Evolutionary conservation across 1,140 invertebrate species (phyloP), one percentile per base, ranked within the genome.

Genomic region (Ips typographus): DNA sequence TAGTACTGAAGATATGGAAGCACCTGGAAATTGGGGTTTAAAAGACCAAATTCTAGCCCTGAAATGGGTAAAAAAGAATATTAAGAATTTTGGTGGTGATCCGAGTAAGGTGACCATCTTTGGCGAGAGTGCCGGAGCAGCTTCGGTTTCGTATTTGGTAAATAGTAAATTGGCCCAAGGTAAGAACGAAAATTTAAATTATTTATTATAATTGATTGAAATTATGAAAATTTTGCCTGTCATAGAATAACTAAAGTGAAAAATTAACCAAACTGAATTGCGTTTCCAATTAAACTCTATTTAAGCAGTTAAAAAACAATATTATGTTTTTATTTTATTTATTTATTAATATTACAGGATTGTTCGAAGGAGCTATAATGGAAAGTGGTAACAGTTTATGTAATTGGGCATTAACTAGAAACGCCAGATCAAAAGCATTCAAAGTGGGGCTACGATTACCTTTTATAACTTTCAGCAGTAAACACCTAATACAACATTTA

Each of bases 11-110:
- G 70, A 74, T 57, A 57, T 59, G 47, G 40, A 59, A n/a, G 65
- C 70, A 74, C 76, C 88, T 57, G 77, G 84, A 71, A 77, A 85
- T 79, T 82, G 73, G 65, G 84, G 81, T 0, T 53, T 85, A 6
- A 74, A 83, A 63, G 84, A 86, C 71, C 80, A 84, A 67, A 71
- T 81, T 36, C 73, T 76, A 38, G 80, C 77, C 0, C 72, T 83
- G 4, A 73, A 79, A 73, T 83, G 82, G 82, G 76, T 86, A 1
- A 52, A 80, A 74, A 60, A 81, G 75, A 71, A 84, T 72, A 71
- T 76, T 64, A 39, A 55, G 49, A 42, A 61, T 3, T 74, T 77
- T 64, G 75, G 75, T 43, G 76, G 76, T 36, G 71, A 78, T 59
- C 73, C 73, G 7, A 47, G 68, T 42, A 71, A 71, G 66, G 63